Base-by-base conservation (phyloP, 2,113 vertebrate species). In the Vombatus ursinus region DNA sequence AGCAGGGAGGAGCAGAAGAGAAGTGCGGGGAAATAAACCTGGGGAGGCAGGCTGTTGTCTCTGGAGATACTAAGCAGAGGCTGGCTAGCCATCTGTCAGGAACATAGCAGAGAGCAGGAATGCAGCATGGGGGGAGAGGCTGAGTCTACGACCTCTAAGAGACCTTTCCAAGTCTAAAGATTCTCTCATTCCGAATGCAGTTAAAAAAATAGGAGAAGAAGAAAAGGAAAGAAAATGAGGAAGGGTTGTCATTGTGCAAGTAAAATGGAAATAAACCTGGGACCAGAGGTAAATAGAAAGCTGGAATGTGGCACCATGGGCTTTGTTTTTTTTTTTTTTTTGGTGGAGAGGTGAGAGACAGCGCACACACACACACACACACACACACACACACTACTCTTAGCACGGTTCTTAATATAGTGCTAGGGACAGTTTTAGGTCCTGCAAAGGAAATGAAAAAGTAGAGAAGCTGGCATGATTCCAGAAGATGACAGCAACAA, bases 391-490 rank as follows among this genome's bases (percentile, higher is more conserved):
- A 48, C 0, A 1, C n/a, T 22, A 28, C 9, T 47, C 16, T 28
- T 16, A 49, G 19, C 50, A 84, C 37, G 23, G 23, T 47, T 25
- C 53, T 95, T 48, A 3, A 28, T n/a, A 2, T 5, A 52, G 44
- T 57, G 50, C 68, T 8, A 84, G 37, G 68, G n/a, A 84, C 37
- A 47, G 47, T 28, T 90, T 24, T 22, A 92, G 47, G 25, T 53
- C 26, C 92, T 24, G 54, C 37, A 16, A 23, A 54, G n/a, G 26
- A 53, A 89, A 94, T 84, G 22, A 89, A 49, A 61, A 91, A 9
- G 52, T 89, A 54, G 51, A 92, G 52, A 96, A 84, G 44, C 84
- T 53, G 47, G 89, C 37, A 14, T 53, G 91, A 92, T 61, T 68
- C 77, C 37, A 49, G 54, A 61, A 50, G 93, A 14, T 7, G 22